Evolutionary conservation across 2,797 vertebrate species (phyloP), one percentile per base, ranked within the genome.

Genomic region (Anguilla pacifica): DNA sequence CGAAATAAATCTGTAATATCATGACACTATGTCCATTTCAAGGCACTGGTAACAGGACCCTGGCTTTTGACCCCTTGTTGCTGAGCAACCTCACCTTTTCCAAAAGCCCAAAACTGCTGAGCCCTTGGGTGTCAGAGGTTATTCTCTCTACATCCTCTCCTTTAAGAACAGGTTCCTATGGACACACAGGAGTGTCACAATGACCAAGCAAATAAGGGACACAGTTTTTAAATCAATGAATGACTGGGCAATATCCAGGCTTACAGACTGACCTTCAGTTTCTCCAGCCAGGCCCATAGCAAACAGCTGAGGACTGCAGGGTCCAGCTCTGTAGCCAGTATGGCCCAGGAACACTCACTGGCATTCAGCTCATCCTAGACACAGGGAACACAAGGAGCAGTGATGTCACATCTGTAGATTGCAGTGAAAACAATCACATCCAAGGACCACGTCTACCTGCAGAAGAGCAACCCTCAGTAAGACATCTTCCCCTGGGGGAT

Each of bases 261-360:
- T 11, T 83, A 39, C 49, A 35, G 51, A 91, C 94, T 92, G 31
- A 97, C 96, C 95, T 93, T 96, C 53, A 97, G 91, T 84, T 94
- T 96, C 35, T 97, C 95, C 87, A 97, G 90, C 97, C 96, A 97
- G 49, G 93, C 94, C 96, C 96, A 97, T 87, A 97, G 89, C 10
- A 97, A 91, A 88, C 92, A 93, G 85, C 93, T 95, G 88, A 97
- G 95, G 72, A 97, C 94, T 7, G 93, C 91, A 85, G 96, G 95
- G 86, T 97, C 94, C 0, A 92, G 93, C 90, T 97, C 96, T 0
- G 94, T 94, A 83, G 95, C 94, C 81, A 97, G 90, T 6, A 95
- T 92, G 82, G 95, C 94, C 96, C 96, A 97, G 79, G 95, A 96
- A 64, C 95, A 95, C 51, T 96, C 96, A 22, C 93, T 96, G n/a